phyloP scores from a whole-genome alignment of 2,113 vertebrate species.

The Osmerus eperlanus region DNA sequence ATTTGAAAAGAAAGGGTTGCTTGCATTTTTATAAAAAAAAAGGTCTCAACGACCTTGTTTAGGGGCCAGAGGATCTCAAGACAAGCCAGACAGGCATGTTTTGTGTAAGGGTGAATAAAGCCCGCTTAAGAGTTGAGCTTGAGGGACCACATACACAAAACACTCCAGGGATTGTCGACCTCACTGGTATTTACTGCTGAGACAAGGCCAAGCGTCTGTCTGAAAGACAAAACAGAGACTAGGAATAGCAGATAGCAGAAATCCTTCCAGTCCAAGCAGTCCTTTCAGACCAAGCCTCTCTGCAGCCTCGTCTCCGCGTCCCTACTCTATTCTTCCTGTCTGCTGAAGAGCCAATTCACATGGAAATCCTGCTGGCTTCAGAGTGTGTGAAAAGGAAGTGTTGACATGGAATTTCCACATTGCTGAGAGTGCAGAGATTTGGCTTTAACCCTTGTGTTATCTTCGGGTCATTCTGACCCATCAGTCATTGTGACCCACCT shows the following conservation, averaged over 20 bases:
- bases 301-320: background rate
- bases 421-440: background rate
- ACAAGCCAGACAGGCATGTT: slow-evolving; percentile 14
- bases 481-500: too few relatives aligned
- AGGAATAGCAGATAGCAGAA: background rate
- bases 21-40: slow-evolving; percentile 18
- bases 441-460: too few relatives aligned
- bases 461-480: too few relatives aligned
- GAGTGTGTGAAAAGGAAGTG: background rate
- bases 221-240: background rate
- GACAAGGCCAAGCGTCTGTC: slow-evolving; percentile 29
- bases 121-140: slow-evolving; percentile 25
- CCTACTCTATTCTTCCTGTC: background rate
- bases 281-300: background rate
- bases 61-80: slow-evolving; percentile 19
- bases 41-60: slow-evolving; percentile 25
- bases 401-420: background rate
- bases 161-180: slow-evolving; percentile 3
- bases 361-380: background rate
- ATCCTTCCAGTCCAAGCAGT: background rate
- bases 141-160: slow-evolving; percentile 40
- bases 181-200: slow-evolving; percentile 19
- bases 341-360: background rate
- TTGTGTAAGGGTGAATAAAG: slow-evolving; percentile 22
- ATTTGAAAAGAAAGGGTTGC: slow-evolving; percentile 17